phyloP scores from a whole-genome alignment of 2,113 vertebrate species.

The Phalacrocorax pelagicus region DNA sequence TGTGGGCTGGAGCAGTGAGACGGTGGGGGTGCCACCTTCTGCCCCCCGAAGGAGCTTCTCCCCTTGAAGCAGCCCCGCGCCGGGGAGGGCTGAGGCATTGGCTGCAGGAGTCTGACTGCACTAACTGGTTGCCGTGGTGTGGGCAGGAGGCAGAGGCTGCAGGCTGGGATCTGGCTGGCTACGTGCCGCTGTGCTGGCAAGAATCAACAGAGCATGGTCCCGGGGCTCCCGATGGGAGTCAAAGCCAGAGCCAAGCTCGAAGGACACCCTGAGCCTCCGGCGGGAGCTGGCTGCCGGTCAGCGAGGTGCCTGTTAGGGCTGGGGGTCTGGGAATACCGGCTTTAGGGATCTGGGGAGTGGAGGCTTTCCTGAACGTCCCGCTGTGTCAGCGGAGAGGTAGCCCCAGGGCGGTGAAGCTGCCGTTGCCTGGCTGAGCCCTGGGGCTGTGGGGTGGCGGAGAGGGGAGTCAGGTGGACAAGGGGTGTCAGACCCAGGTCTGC shows the following conservation, averaged over 20 bases:
- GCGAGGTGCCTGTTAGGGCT: background rate
- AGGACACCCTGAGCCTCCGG: background rate
- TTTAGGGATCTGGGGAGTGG: no score
- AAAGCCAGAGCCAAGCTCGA: background rate
- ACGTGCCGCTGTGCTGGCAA: background rate
- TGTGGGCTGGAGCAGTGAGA: background rate
- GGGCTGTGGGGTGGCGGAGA: background rate
- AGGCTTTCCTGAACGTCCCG: no score
- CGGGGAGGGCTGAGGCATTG: background rate
- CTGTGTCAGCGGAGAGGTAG: background rate
- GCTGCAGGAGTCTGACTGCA: no score
- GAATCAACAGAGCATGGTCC: background rate
- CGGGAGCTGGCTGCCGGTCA: background rate
- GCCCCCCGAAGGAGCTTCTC: background rate
- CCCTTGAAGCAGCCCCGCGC: background rate
- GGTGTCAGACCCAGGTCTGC: background rate
- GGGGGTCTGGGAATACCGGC: background rate
- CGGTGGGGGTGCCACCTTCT: background rate
- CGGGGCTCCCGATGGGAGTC: background rate
- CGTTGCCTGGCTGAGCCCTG: background rate
- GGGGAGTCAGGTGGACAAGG: background rate
- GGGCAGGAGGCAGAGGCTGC: background rate
- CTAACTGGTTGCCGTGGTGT: background rate
- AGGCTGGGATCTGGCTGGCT: background rate
- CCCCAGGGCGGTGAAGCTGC: background rate